Percentiles rank a stretch among this genome's conserved stretches.
These are phyloP conservation scores for Ctenosaura bakeri DNA, from an alignment of 2,797 vertebrate species.

Conservation along the genomic window DNA sequence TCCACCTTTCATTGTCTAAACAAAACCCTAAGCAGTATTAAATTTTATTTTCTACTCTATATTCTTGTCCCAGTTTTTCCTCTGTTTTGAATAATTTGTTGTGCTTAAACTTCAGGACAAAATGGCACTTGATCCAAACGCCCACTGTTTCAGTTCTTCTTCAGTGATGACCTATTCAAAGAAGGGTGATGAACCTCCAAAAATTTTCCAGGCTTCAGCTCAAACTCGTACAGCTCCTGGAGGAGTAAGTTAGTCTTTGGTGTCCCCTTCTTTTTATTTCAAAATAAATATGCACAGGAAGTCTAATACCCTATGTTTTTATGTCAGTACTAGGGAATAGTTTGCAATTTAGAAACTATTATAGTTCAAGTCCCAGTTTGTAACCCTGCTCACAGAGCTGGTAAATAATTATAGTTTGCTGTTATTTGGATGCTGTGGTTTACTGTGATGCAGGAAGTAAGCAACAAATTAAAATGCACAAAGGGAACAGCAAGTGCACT, in stretches of 20 bases:
- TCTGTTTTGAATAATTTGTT: background rate
- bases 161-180: slow-evolving; percentile 94
- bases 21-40: background rate
- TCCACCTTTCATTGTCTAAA: background rate
- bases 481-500: background rate
- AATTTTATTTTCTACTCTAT: background rate
- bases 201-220: slow-evolving; percentile 90
- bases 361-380: background rate
- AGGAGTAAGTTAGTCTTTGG: slow-evolving; percentile 84
- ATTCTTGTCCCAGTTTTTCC: rapidly evolving
- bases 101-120: slow-evolving; percentile 80
- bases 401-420: background rate
- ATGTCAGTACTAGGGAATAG: background rate
- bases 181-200: slow-evolving; percentile 89
- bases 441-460: background rate
- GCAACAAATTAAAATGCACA: background rate
- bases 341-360: background rate
- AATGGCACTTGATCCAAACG: slow-evolving; percentile 79
- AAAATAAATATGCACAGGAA: background rate
- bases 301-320: background rate
- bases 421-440: background rate
- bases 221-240: slow-evolving; percentile 90
- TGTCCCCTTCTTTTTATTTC: no score
- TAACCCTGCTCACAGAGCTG: background rate
- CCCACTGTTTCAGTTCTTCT: slow-evolving; percentile 92